phyloP scores from a whole-genome alignment of 2,888 invertebrate genomes.

The Hypercompe scribonia region DNA sequence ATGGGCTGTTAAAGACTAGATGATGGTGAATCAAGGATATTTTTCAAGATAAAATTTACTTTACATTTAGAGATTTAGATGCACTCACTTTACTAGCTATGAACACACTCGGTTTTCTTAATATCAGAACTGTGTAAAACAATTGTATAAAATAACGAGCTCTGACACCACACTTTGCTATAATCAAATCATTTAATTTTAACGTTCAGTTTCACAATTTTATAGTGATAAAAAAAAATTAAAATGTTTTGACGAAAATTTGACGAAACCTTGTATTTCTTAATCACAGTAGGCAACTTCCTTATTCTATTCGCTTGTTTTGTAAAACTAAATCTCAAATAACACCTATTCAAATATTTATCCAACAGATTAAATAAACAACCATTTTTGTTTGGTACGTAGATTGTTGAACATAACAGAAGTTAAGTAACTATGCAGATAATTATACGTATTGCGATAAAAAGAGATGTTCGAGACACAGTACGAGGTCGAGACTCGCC shows the following conservation, averaged over 20 bases:
- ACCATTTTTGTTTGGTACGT: neutral
- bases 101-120: too few species aligned
- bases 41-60: too few species aligned
- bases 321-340: slow-evolving; percentile 19
- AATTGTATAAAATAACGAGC: neutral
- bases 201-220: too few species aligned
- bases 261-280: neutral
- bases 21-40: neutral
- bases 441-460: slow-evolving; percentile 39
- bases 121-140: too few species aligned
- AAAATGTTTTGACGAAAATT: neutral
- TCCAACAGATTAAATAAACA: neutral
- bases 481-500: neutral
- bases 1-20: too few species aligned
- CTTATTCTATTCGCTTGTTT: neutral
- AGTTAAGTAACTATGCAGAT: slow-evolving; percentile 27
- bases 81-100: too few species aligned
- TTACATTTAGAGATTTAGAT: too few species aligned
- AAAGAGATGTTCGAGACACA: neutral
- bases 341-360: slow-evolving; percentile 29
- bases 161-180: neutral
- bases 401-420: slow-evolving; percentile 20
- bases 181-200: neutral
- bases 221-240: neutral
- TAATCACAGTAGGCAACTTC: neutral